Evolutionary conservation across 2,797 vertebrate species (phyloP).

Genomic region (Telmatherina bonti): DNA sequence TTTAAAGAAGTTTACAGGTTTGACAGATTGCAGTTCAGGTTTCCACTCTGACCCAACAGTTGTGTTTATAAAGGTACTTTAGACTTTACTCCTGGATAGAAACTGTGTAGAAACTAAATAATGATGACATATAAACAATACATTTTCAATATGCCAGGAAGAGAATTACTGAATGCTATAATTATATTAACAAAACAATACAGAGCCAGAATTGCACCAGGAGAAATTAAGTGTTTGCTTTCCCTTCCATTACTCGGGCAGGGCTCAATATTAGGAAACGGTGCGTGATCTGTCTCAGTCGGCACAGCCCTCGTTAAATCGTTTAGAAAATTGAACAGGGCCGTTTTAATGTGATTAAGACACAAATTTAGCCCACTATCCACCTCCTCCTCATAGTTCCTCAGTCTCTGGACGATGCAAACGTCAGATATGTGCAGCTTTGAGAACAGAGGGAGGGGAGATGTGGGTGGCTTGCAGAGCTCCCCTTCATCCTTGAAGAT

Average conservation of each 20-base stretch:
- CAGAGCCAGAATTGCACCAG: conserved; percentile 19
- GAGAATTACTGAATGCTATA: conserved; percentile 16
- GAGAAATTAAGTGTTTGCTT: conserved; percentile 42
- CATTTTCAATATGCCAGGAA: conserved; percentile 7
- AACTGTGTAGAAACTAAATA: conserved; percentile 3
- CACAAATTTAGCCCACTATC: conserved; percentile 49
- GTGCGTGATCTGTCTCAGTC: conserved; percentile 53
- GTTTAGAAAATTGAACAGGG: conserved; percentile 64
- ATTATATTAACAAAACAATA: conserved; percentile 36
- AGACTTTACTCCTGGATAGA: neutral
- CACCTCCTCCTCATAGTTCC: conserved; percentile 45
- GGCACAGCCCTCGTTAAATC: conserved; percentile 53
- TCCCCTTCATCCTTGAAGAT: conserved; percentile 29
- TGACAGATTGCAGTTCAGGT: neutral
- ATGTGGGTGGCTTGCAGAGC: conserved; percentile 12
- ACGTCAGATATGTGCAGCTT: conserved; percentile 47
- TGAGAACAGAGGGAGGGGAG: conserved; percentile 20
- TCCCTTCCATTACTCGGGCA: conserved; percentile 47
- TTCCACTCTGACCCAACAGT: neutral
- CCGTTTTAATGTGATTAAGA: conserved; percentile 68
- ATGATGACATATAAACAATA: conserved; percentile 13
- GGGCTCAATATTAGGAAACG: conserved; percentile 48
- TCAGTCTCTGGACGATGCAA: conserved; percentile 40
- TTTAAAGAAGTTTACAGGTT: no score
- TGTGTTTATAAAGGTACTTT: neutral